Evolutionary conservation across 2,113 vertebrate genomes (phyloP), one percentile per base, ranked within the genome.

Genomic region (Crotophaga sulcirostris): DNA sequence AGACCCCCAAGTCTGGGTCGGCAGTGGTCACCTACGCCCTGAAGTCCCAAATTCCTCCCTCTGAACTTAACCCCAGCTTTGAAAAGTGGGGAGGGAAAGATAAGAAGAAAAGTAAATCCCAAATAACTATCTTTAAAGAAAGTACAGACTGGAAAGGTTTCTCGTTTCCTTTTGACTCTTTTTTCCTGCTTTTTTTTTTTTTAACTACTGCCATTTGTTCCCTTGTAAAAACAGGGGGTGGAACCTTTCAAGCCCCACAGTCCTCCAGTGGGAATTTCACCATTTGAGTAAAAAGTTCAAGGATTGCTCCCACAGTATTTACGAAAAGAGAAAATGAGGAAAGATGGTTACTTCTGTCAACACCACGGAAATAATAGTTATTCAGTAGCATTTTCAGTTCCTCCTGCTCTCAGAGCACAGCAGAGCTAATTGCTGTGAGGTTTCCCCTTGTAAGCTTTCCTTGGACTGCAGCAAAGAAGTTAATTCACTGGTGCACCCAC

Each of bases 21-120:
- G n/a, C 12, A 0, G 3, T 34, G 69, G 64, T 82, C 68, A 72
- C 55, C 45, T 17, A 80, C 7, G 3, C 49, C 63, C 56, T 44
- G 10, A 24, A 59, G 29, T 38, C 47, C 54, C 75, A 34, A 80
- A 93, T 90, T 88, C 68, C 92, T 90, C 88, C 73, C 25, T 70
- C 85, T 93, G 96, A 94, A 92, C 67, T 92, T 88, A 90, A 92
- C 85, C 79, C 66, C 81, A 88, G 64, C 94, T 96, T 94, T 67
- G 60, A 68, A 94, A 96, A 92, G 72, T 2, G 5, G 34, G 29
- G 14, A 18, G 26, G 44, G 60, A 54, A 60, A 64, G 87, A 87
- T 63, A 64, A 90, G 52, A 60, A 77, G 49, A 42, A 63, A 91
- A 96, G n/a, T 3, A 95, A 84, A 86, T 81, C 87, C 72, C 64